Base-by-base conservation (phyloP, 2,888 invertebrate species). In the Lordiphosa fenestrarum region DNA sequence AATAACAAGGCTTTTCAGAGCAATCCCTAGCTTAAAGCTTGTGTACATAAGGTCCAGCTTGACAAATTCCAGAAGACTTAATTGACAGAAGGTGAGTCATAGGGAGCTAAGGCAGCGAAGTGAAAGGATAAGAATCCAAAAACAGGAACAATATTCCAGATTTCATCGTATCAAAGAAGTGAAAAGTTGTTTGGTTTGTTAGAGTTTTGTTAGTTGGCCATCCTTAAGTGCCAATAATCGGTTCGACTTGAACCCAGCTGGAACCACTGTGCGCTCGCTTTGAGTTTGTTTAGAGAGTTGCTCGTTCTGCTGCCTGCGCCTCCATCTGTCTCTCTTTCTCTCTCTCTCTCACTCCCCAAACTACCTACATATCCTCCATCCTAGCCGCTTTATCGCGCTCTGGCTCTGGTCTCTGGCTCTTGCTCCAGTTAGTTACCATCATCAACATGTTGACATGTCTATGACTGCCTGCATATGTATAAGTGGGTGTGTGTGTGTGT, bases 371-470 rank as follows among this genome's bases (percentile, higher is more conserved):
- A 36, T 37, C 52, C 46, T 38, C 51, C 42, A 49, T 55, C 35
- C 63, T 50, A 64, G 63, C 64, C 46, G 63, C 55, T 63, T 51
- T 63, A 63, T 63, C 63, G 64, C 63, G 63, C 64, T 25, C 25
- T 25, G 25, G 25, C 25, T 25, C 25, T 25, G 60, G 47, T 73
- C 74, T 71, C 69, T 72, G 70, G 80, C 83, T 82, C 69, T 42
- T 76, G 83, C 75, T 82, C 71, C 65, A 76, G 84, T 80, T 80
- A 80, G 80, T 83, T 80, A 69, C 81, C 80, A 84, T 80, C 84
- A 84, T 81, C 84, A 81, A 84, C 80, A 84, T 81, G 80, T 81
- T 81, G 80, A 81, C 80, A 81, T 81, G 80, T 81, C 80, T 84
- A 81, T 84, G 84, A 81, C 77, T 83, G 72, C 68, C 48, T 50